Conservation (phyloP, 2,888 invertebrate genomes). For the Nasonia oneida region DNA sequence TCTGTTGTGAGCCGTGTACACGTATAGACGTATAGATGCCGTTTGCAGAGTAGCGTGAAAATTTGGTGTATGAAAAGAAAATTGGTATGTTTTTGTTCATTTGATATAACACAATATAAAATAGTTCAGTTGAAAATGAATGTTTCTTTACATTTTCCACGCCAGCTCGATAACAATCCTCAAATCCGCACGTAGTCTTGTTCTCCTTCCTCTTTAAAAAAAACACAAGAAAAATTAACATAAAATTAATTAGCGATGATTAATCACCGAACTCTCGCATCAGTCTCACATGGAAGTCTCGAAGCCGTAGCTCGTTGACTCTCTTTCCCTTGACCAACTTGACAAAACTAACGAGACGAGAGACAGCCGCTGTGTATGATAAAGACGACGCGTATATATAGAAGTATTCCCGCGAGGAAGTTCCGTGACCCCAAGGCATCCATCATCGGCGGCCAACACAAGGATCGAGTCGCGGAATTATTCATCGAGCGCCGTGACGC, state of each 20-base stretch:
- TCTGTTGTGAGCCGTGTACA: background rate
- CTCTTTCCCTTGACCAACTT: background rate
- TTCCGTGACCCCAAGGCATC: conserved; percentile 50
- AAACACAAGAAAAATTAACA: background rate
- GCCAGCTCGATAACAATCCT: too few relatives aligned
- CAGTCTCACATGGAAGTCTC: background rate
- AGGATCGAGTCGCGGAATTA: conserved; percentile 45
- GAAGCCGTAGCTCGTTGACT: background rate
- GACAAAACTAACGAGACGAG: conserved; percentile 6
- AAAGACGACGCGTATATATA: background rate
- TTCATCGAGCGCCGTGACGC: conserved; percentile 21
- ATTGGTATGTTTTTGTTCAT: background rate
- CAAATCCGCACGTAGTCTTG: too few relatives aligned
- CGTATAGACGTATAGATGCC: background rate
- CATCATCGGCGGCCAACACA: conserved; percentile 38
- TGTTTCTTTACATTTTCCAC: too few relatives aligned
- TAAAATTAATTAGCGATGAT: conserved; percentile 10
- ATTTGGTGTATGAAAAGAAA: background rate
- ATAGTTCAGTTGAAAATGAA: too few relatives aligned
- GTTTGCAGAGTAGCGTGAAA: background rate
- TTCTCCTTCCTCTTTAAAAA: background rate
- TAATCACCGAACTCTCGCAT: background rate
- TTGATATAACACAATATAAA: too few relatives aligned
- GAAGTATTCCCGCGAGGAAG: background rate
- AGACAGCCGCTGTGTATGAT: background rate